phyloP scores from a whole-genome alignment of 2,113 vertebrate species.

The Macrotus californicus region DNA sequence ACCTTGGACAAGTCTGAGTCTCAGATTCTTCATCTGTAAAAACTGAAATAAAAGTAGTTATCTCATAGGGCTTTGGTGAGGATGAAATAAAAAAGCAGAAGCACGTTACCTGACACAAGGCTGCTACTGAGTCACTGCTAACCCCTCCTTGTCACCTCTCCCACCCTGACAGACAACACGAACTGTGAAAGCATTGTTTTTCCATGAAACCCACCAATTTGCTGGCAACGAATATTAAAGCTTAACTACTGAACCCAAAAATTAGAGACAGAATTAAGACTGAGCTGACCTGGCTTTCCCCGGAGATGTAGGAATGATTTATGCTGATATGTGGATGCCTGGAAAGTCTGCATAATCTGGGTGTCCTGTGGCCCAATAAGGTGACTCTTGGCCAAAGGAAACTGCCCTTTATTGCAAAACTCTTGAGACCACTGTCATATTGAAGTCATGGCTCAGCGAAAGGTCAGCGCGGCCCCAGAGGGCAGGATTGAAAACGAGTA shows the following conservation, averaged over 20 bases:
- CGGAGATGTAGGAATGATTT: conserved; percentile 41
- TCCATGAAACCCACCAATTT: neutral
- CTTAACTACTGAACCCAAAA: conserved; percentile 13
- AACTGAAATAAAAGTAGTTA: neutral
- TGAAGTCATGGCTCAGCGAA: neutral
- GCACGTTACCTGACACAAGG: neutral
- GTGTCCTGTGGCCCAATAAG: conserved; percentile 33
- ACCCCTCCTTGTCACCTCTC: neutral
- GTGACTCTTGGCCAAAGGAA: conserved; percentile 28
- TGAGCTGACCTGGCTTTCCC: conserved; percentile 42
- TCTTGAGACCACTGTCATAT: conserved; percentile 34
- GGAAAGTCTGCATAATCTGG: conserved; percentile 56
- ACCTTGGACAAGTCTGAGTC: neutral
- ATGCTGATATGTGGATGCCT: conserved; percentile 47
- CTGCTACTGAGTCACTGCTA: neutral
- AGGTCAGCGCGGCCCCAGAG: conserved; percentile 13
- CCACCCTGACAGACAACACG: neutral
- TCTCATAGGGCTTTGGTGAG: neutral
- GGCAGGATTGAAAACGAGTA: conserved; percentile 23
- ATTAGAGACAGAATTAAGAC: conserved; percentile 43
- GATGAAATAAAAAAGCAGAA: neutral
- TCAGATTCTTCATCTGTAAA: neutral
- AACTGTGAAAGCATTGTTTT: neutral
- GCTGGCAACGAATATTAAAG: conserved; percentile 21
- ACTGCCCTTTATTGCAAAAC: conserved; percentile 57